These are phyloP conservation scores for Furnarius figulus DNA, from an alignment of 2,113 vertebrate species.

Conservation along the genomic window DNA sequence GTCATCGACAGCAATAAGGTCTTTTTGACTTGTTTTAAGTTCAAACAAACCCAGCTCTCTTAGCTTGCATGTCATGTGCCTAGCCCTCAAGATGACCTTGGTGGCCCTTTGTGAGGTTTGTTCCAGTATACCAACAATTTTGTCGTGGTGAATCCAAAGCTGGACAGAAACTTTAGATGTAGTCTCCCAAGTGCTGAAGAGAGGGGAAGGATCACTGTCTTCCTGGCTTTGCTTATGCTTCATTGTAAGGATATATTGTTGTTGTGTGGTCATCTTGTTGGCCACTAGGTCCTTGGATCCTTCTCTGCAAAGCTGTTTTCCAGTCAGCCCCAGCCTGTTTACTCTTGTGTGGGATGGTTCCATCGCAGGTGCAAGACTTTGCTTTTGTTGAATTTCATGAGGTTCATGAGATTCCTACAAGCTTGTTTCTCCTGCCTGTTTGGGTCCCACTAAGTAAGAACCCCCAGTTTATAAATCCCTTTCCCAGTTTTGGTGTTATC, in stretches of 20 bases:
- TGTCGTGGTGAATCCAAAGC: not conserved
- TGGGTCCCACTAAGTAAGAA: not conserved
- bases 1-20: not conserved
- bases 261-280: not conserved
- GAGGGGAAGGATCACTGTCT: not conserved
- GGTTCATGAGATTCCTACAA: not conserved
- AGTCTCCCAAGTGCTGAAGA: not conserved
- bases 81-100: not conserved
- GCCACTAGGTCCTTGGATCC: too few relatives aligned
- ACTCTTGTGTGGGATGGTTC: not conserved
- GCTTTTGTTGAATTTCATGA: not conserved
- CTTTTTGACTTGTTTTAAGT: not conserved
- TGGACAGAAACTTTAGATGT: not conserved
- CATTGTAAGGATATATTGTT: not conserved
- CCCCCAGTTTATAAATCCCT: not conserved
- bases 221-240: not conserved
- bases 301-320: not conserved
- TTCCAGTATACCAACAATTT: not conserved
- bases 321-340: not conserved
- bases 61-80: not conserved
- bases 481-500: not conserved
- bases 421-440: not conserved
- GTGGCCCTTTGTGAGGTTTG: not conserved
- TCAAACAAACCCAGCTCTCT: not conserved
- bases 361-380: not conserved